Evolutionary conservation across 2,888 invertebrate genomes (phyloP).

Genomic region (Tupiocoris notatus): DNA sequence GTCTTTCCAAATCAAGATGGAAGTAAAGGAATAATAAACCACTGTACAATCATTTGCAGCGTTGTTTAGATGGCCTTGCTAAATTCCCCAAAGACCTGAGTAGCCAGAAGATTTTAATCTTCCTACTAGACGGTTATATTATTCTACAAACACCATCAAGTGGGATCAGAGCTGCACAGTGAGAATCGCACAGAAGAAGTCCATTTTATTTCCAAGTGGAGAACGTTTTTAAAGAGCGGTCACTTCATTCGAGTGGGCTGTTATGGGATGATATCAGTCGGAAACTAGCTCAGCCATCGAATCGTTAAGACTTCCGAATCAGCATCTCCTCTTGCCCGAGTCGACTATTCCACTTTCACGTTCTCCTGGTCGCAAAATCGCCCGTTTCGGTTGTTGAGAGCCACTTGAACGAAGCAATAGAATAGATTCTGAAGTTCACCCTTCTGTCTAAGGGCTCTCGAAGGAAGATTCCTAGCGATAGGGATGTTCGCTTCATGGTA

Average conservation of each 20-base stretch:
- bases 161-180: no score
- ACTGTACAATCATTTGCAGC: no score
- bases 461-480: neutral
- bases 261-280: constrained; percentile 22
- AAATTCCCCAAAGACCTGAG: no score
- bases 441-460: neutral
- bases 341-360: neutral
- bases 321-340: constrained; percentile 11
- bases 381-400: neutral
- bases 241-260: constrained; percentile 13
- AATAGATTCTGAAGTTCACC: constrained; percentile 3
- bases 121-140: no score
- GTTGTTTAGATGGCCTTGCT: no score
- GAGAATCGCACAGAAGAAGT: no score
- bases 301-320: constrained; percentile 29
- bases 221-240: neutral
- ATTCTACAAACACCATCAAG: no score
- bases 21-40: no score
- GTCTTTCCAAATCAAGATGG: no score
- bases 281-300: neutral
- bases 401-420: constrained; percentile 15
- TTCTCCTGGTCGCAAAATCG: neutral
- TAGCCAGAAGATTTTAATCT: no score
- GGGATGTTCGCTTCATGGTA: neutral
- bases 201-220: no score